A percentile compares a stretch with the other conserved stretches of the same genome.
Evolutionary conservation across 2,113 vertebrate species (phyloP).

Genomic region (Carassius auratus): DNA sequence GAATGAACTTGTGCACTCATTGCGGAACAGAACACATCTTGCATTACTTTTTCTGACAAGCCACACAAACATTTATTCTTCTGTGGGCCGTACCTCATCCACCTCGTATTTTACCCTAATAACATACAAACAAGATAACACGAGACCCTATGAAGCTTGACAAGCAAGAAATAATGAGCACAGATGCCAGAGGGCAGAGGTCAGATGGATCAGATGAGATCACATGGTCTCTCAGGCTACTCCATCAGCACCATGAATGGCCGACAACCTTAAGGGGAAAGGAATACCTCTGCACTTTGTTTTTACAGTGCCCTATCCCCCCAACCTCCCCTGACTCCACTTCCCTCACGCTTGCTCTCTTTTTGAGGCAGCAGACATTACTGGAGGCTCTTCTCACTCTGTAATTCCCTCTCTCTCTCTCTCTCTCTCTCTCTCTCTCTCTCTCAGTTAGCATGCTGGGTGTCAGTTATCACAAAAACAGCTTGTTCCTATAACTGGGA

Average conservation of each 20-base stretch:
- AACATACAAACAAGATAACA: constrained; percentile 54
- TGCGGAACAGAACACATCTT: neutral
- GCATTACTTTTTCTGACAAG: constrained; percentile 11
- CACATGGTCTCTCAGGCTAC: constrained; percentile 70
- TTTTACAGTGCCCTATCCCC: constrained; percentile 59
- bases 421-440: constrained; percentile 39
- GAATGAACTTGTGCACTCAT: neutral
- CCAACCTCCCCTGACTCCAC: constrained; percentile 18
- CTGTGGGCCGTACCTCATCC: constrained; percentile 22
- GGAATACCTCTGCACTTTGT: constrained; percentile 61
- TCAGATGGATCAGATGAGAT: constrained; percentile 76
- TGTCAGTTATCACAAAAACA: constrained; percentile 82
- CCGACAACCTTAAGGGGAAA: constrained; percentile 57
- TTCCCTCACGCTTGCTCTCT: constrained; percentile 39
- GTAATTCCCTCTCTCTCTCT: constrained; percentile 33
- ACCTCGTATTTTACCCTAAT: constrained; percentile 53
- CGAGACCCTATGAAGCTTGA: constrained; percentile 69
- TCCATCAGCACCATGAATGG: constrained; percentile 62
- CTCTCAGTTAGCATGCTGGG: constrained; percentile 65
- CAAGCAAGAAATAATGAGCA: constrained; percentile 81
- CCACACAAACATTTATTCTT: constrained; percentile 34
- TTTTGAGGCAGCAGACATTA: constrained; percentile 38
- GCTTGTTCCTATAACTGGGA: constrained; percentile 82
- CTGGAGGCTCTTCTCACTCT: constrained; percentile 50
- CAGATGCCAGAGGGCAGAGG: constrained; percentile 82